Evolutionary conservation across 2,113 vertebrate species (phyloP).

Genomic region (Irena cyanogastra): DNA sequence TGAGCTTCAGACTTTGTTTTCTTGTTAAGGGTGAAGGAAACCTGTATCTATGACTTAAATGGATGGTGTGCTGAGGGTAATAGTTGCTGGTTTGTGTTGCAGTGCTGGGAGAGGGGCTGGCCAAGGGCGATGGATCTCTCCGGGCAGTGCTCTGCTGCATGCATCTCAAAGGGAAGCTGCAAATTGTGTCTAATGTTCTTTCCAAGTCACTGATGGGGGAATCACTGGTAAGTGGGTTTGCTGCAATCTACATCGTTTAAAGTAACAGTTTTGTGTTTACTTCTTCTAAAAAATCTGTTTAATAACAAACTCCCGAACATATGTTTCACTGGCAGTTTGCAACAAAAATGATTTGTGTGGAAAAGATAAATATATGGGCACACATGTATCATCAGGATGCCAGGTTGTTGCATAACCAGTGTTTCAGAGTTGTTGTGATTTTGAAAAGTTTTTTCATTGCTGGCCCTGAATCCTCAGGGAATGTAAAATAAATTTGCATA

Average conservation of each 20-base stretch:
- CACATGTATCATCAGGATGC: neutral
- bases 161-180: slow-evolving; percentile 94
- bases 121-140: slow-evolving; percentile 85
- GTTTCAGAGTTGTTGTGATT: neutral
- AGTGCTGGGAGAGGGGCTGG: slow-evolving; percentile 92
- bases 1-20: neutral
- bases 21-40: neutral
- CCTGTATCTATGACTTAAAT: neutral
- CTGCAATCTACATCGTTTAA: neutral
- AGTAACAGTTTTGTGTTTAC: neutral
- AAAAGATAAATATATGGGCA: neutral
- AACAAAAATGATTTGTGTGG: neutral
- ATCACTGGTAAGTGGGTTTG: slow-evolving; percentile 85
- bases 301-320: neutral
- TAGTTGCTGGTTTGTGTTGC: slow-evolving; percentile 43
- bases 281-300: neutral
- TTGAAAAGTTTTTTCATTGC: neutral
- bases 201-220: slow-evolving; percentile 95
- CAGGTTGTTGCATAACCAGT: neutral
- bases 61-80: slow-evolving; percentile 1
- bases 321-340: neutral
- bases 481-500: neutral
- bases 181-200: slow-evolving; percentile 88
- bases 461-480: neutral
- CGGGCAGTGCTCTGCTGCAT: slow-evolving; percentile 87